phyloP scores from a whole-genome alignment of 2,797 vertebrate genomes.

The Ceryle rudis region DNA sequence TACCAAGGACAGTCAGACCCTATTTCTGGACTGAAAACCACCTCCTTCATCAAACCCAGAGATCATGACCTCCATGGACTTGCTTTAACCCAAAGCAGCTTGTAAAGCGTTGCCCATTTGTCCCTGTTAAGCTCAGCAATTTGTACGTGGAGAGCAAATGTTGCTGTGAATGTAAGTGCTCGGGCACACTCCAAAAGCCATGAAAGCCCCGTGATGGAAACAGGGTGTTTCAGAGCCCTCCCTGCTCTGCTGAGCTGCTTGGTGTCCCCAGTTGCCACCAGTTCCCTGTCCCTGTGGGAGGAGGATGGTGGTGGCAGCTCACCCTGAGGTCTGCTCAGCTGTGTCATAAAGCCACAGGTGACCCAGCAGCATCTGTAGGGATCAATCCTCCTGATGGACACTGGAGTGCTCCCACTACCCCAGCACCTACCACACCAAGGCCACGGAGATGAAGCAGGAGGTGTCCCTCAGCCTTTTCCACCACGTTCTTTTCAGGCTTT shows the following conservation, averaged over 20 bases:
- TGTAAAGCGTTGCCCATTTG: rapidly evolving
- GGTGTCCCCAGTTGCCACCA: rapidly evolving
- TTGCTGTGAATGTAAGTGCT: not conserved
- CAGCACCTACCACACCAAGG: not conserved
- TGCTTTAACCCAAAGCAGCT: not conserved
- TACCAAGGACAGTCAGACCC: not conserved
- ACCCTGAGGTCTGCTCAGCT: not conserved
- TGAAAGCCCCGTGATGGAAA: rapidly evolving
- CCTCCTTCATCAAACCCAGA: not conserved
- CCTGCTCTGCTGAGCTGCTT: not conserved
- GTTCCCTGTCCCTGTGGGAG: not conserved
- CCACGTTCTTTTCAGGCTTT: not conserved
- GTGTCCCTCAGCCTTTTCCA: not conserved
- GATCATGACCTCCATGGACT: not conserved
- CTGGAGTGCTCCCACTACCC: rapidly evolving
- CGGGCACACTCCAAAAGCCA: not conserved
- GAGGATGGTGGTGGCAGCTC: not conserved
- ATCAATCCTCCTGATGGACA: not conserved
- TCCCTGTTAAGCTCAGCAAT: not conserved
- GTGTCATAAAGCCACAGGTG: not conserved
- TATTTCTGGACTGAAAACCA: not conserved
- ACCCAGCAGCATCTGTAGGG: not conserved
- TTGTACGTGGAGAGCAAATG: not conserved
- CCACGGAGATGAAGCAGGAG: not conserved
- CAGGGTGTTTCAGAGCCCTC: not conserved